Percentiles rank a stretch among this genome's conserved stretches.
Evolutionary conservation across 2,888 invertebrate species (phyloP).

Genomic region (Capitulum mitella): DNA sequence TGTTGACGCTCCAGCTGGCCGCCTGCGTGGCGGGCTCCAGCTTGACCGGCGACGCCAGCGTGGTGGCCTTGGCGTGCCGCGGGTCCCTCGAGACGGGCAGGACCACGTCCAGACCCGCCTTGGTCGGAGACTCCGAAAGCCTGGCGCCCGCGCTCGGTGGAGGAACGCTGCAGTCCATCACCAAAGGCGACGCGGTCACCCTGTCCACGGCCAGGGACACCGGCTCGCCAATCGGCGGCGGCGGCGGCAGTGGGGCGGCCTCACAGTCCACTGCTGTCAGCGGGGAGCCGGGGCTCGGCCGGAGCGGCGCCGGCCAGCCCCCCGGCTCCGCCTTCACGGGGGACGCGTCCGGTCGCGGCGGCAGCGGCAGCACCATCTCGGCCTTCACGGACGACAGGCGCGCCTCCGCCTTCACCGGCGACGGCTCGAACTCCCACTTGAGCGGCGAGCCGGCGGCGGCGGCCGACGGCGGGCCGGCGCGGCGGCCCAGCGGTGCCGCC

Average conservation of each 20-base stretch:
- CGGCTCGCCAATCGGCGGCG: background rate
- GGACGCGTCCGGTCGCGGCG: background rate
- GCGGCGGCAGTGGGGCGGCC: background rate
- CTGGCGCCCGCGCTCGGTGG: background rate
- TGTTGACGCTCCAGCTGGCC: too few relatives aligned
- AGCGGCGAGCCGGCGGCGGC: background rate
- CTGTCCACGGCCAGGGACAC: background rate
- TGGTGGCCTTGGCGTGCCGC: background rate
- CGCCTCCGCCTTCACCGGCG: background rate
- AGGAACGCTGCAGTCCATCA: background rate
- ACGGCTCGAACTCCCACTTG: background rate
- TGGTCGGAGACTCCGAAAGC: background rate
- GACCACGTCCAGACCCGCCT: background rate
- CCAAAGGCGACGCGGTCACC: background rate
- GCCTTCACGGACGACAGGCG: background rate
- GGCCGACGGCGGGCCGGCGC: background rate
- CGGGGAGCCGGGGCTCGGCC: background rate
- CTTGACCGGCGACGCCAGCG: background rate
- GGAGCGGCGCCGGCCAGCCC: background rate
- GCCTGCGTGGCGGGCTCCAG: background rate
- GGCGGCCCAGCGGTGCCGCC: background rate
- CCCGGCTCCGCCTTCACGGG: background rate
- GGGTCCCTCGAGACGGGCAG: background rate
- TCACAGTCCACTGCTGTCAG: background rate
- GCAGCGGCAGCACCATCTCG: background rate